These are phyloP conservation scores for Leptobrachium leishanense DNA, from an alignment of 2,113 vertebrate species.

Conservation along the genomic window DNA sequence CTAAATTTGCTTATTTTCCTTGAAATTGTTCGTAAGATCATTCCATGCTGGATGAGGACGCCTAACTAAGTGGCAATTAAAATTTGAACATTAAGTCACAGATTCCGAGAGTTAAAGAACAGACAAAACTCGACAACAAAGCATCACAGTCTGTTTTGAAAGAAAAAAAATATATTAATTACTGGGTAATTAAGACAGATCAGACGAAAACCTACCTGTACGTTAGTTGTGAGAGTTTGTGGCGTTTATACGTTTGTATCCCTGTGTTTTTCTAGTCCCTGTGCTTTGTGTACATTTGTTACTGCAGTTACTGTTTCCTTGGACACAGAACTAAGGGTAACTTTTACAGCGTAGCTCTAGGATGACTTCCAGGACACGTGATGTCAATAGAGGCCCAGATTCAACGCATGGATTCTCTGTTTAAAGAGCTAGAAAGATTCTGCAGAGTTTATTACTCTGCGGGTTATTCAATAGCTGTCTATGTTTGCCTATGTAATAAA, in stretches of 20 bases:
- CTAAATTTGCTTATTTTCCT: no score
- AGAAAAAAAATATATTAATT: no score
- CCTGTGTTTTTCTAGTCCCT: neutral
- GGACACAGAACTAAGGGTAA: constrained; percentile 38
- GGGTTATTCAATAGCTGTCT: no score
- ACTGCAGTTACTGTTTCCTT: constrained; percentile 60
- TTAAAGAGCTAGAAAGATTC: neutral
- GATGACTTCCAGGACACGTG: no score
- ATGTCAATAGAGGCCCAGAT: neutral
- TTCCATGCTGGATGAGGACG: no score
- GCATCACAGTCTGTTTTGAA: neutral
- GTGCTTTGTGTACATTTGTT: constrained; percentile 56
- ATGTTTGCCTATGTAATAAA: no score
- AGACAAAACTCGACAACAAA: neutral
- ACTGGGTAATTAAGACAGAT: neutral
- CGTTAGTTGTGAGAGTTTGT: neutral
- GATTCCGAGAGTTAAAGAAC: no score
- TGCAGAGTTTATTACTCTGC: no score
- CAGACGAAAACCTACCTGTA: constrained; percentile 11
- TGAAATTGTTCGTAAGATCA: no score
- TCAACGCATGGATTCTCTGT: neutral
- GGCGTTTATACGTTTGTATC: neutral
- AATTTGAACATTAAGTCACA: no score
- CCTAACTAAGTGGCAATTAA: no score
- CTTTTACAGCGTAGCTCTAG: no score